phyloP scores from a whole-genome alignment of 2,888 invertebrate species.

The Pimpla rufipes region DNA sequence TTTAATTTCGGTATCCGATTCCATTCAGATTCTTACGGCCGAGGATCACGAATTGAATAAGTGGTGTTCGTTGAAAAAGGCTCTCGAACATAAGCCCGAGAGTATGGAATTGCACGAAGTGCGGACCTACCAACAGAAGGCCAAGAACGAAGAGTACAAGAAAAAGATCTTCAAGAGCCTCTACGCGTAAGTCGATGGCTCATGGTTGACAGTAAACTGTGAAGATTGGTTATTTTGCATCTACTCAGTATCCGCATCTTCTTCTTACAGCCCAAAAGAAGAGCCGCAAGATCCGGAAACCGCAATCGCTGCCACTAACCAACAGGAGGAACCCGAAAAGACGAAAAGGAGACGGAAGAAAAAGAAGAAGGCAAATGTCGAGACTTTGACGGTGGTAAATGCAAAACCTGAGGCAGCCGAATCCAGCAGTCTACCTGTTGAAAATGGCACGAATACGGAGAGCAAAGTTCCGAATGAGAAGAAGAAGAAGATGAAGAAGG shows the following conservation, averaged over 20 bases:
- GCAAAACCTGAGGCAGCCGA: background rate
- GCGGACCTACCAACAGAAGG: slow-evolving; percentile 91
- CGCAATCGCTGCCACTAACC: slow-evolving; percentile 4
- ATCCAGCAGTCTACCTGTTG: background rate
- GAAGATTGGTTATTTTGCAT: slow-evolving; percentile 15
- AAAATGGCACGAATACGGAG: slow-evolving; percentile 34
- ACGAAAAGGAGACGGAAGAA: slow-evolving; percentile 83
- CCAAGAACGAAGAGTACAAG: slow-evolving; percentile 91
- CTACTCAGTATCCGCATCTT: background rate
- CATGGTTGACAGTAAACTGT: background rate
- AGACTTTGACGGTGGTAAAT: slow-evolving; percentile 6
- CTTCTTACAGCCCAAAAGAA: slow-evolving; percentile 68
- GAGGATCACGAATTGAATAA: slow-evolving; percentile 97
- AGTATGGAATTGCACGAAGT: slow-evolving; percentile 93
- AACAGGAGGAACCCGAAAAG: slow-evolving; percentile 77
- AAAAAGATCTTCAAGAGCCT: slow-evolving; percentile 92
- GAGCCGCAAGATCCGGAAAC: slow-evolving; percentile 77
- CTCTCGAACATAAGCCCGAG: slow-evolving; percentile 92
- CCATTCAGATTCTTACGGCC: slow-evolving; percentile 92
- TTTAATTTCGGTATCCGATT: background rate
- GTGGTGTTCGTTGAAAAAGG: slow-evolving; percentile 97
- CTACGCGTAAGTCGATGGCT: slow-evolving; percentile 86
- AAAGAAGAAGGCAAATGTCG: slow-evolving; percentile 81
- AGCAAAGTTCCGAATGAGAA: slow-evolving; percentile 51
- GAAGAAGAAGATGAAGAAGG: slow-evolving; percentile 56